Base-by-base conservation (phyloP, 2,888 invertebrate genomes). In the Artemia sp. region DNA sequence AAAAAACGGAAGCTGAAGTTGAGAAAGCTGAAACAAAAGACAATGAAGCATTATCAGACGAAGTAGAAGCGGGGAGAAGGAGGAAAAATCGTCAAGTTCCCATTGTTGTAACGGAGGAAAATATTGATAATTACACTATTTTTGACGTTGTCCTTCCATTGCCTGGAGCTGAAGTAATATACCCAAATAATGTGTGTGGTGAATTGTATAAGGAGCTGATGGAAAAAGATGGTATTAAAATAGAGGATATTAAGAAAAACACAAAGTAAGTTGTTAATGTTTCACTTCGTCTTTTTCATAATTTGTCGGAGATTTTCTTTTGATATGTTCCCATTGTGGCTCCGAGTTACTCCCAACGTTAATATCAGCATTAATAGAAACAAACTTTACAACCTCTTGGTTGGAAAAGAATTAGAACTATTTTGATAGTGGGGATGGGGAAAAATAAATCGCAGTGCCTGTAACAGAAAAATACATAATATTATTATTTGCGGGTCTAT, bases 101-200 rank as follows among this genome's bases (percentile, higher is more conserved):
- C 14, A 52, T 68, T 75, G 76, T 83, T 4, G 75, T 91, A 3
- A 86, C 83, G 0, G 83, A 85, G 71, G 84, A 85, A 38, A 90
- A 91, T 73, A 78, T 90, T 1, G 78, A 81, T 0, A 82, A 82
- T 71, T 89, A 87, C 73, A 83, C 83, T 0, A 84, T 91, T 51
- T 83, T 83, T 72, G 90, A 94, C 77, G 79, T 94, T 14, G 83
- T 93, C 1, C 79, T 95, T 76, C 93, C 96, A 0, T 76, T 93
- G 71, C 93, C 94, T 0, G 96, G 96, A 0, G 85, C 85, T 78
- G 86, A 86, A 76, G 82, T 94, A 0, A 81, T 81, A 0, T 91
- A 90, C 78, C 95, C 96, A 3, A 80, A 85, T 0, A 92, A 92
- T 77, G 82, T 82, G 67, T 82, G 87, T 74, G 84, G 82, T 72